Evolutionary conservation across 2,113 vertebrate genomes (phyloP).

Genomic region (Forbesichthys agassizii): DNA sequence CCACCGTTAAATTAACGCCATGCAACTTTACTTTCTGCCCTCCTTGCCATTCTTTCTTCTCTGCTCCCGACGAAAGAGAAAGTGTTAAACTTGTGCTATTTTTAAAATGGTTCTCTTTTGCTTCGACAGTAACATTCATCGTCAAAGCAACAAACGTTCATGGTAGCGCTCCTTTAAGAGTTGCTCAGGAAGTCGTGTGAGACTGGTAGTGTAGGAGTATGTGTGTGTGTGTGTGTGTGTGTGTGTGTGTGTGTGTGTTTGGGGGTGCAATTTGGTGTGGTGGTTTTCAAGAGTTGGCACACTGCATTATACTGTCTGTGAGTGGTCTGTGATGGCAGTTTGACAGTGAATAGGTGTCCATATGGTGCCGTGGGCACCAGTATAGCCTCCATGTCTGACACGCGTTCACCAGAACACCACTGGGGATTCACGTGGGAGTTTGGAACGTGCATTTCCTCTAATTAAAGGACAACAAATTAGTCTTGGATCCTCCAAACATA

Average conservation of each 20-base stretch:
- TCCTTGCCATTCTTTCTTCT: background rate
- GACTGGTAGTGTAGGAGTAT: background rate
- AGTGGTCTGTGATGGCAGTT: conserved; percentile 58
- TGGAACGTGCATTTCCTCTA: conserved; percentile 46
- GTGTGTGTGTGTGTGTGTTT: background rate
- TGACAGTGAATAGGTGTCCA: conserved; percentile 65
- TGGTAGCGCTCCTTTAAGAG: conserved; percentile 47
- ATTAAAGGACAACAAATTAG: conserved; percentile 36
- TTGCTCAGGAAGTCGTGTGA: conserved; percentile 30
- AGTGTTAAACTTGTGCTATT: conserved; percentile 57
- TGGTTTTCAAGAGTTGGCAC: conserved; percentile 60
- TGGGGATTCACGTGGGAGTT: conserved; percentile 38
- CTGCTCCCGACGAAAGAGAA: conserved; percentile 14
- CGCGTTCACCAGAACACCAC: conserved; percentile 50
- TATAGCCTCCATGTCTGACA: conserved; percentile 60
- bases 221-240: background rate
- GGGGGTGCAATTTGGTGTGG: conserved; percentile 45
- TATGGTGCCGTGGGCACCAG: conserved; percentile 49
- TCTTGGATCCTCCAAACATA: too few species aligned
- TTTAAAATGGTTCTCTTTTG: conserved; percentile 26
- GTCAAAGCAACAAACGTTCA: conserved; percentile 28
- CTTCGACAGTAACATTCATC: conserved; percentile 37
- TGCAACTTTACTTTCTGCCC: background rate
- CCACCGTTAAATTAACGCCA: conserved; percentile 1
- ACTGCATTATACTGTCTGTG: conserved; percentile 56